These are phyloP conservation scores for Drosophila diplacantha DNA, from an alignment of 2,888 invertebrate species.

Conservation along the genomic window DNA sequence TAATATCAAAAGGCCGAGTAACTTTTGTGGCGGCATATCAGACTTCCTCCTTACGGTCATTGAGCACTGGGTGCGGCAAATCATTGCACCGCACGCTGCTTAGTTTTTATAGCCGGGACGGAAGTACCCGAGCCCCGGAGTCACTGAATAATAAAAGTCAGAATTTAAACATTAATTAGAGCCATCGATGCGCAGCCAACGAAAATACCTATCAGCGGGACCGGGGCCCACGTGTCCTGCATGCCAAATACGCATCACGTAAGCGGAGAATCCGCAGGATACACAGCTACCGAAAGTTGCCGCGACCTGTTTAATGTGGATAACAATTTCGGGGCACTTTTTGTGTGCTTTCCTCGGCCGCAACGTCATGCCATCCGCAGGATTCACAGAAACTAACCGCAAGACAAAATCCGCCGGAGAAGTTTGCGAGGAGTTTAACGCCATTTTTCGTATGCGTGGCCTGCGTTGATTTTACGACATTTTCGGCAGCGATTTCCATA, in stretches of 20 bases:
- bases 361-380: slow-evolving; percentile 29
- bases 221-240: slow-evolving; percentile 47
- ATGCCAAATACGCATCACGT: slow-evolving; percentile 66
- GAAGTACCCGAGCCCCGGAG: slow-evolving; percentile 4
- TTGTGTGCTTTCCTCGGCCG: slow-evolving; percentile 25
- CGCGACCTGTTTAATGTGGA: slow-evolving; percentile 48
- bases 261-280: slow-evolving; percentile 42
- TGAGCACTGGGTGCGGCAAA: slow-evolving; percentile 17
- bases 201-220: slow-evolving; percentile 26
- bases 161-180: slow-evolving; percentile 75
- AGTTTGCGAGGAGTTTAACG: slow-evolving; percentile 63
- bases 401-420: slow-evolving; percentile 46
- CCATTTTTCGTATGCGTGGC: slow-evolving; percentile 54
- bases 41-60: slow-evolving; percentile 9
- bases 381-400: slow-evolving; percentile 50
- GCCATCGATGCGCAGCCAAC: slow-evolving; percentile 60
- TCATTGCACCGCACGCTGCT: slow-evolving; percentile 21
- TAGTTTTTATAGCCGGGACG: slow-evolving; percentile 38
- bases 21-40: slow-evolving; percentile 9
- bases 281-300: slow-evolving; percentile 45
- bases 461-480: slow-evolving; percentile 71
- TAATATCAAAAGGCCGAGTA: neutral
- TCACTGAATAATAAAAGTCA: slow-evolving; percentile 57
- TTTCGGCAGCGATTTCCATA: slow-evolving; percentile 41
- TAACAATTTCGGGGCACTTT: slow-evolving; percentile 35